Conservation (phyloP, 2,797 vertebrate species). For the Gobionotothen gibberifrons region DNA sequence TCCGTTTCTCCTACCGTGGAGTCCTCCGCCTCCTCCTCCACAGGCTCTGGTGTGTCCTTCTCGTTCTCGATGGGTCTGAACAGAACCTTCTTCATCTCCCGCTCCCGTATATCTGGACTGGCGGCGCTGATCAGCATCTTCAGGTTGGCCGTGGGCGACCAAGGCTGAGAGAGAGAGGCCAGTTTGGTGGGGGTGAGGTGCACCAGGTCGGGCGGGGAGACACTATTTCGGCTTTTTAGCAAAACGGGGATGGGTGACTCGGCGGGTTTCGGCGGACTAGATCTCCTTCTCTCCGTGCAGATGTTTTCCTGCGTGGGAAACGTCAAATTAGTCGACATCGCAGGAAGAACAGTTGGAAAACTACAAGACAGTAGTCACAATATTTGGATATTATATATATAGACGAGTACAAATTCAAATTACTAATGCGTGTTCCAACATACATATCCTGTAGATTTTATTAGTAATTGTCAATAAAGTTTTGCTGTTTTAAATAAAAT, state of each 20-base stretch:
- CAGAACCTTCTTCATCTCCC: constrained; percentile 93
- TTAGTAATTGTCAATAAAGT: no score
- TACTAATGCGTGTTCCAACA: no score
- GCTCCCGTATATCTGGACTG: constrained; percentile 92
- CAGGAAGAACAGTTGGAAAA: no score
- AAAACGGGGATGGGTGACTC: constrained; percentile 75
- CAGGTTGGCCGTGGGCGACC: constrained; percentile 93
- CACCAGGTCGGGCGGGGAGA: constrained; percentile 82
- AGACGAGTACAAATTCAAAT: no score
- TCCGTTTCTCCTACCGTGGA: constrained; percentile 80
- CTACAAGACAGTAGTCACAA: no score
- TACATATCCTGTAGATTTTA: no score
- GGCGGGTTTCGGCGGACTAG: constrained; percentile 85
- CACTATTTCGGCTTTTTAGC: constrained; percentile 80
- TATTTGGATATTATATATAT: no score
- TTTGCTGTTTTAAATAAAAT: no score
- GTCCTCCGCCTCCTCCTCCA: constrained; percentile 77
- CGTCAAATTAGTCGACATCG: no score
- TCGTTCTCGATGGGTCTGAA: constrained; percentile 93
- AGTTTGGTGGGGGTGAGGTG: constrained; percentile 92
- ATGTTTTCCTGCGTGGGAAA: constrained; percentile 89
- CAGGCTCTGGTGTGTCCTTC: constrained; percentile 77
- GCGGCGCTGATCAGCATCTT: constrained; percentile 95
- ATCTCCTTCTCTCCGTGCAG: constrained; percentile 85
- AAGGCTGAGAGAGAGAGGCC: constrained; percentile 81